Evolutionary conservation across 2,888 invertebrate species (phyloP), one percentile per base, ranked within the genome.

Genomic region (Limulus polyphemus): DNA sequence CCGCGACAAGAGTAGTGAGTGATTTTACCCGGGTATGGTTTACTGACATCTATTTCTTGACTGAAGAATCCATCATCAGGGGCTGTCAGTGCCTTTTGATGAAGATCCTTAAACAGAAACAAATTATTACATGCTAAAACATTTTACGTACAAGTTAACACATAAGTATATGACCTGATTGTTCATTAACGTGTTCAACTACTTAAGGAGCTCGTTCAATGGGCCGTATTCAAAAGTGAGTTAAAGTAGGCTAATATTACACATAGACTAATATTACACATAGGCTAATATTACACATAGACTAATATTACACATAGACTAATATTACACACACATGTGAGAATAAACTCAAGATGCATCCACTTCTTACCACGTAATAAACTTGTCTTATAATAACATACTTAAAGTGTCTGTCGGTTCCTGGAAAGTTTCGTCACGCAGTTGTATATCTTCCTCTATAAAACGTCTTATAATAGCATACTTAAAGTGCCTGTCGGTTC

Each of bases 391-490:
- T 32, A 57, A 47, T 5, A 17, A 57, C n/a, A n/a, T n/a, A n/a
- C n/a, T n/a, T n/a, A n/a, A n/a, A 14, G 54, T 49, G 16, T 63
- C 66, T 32, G 62, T 55, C 46, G 69, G 54, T 47, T 68, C 68
- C 17, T 62, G 56, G 46, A 64, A 51, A 47, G 63, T 61, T 55
- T 68, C 69, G 46, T 68, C 68, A 48, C 69, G 69, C 55, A 67
- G 64, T 48, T 67, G 65, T n/a, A 64, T 61, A 47, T 67, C 65
- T 54, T 68, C 69, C 54, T 68, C 65, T 51, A n/a, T n/a, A n/a
- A n/a, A n/a, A n/a, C n/a, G n/a, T n/a, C n/a, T n/a, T n/a, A n/a
- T n/a, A n/a, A n/a, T n/a, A n/a, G n/a, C n/a, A n/a, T n/a, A n/a
- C n/a, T n/a, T n/a, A n/a, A n/a, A 14, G 54, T 49, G 16, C 64